Base-by-base conservation (phyloP, 1,140 invertebrate genomes). In the Eurosta solidaginis region DNA sequence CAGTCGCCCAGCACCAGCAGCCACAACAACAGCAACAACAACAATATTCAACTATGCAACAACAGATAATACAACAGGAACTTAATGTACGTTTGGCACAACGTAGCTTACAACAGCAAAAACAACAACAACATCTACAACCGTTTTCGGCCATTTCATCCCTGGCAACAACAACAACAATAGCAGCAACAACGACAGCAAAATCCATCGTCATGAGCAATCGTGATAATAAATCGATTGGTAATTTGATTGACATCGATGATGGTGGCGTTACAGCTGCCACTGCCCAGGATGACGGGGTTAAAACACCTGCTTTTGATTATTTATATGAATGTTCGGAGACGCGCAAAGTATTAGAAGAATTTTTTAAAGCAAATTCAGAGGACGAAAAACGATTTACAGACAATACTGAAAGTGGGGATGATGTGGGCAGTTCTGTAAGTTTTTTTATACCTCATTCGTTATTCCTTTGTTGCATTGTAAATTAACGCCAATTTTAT, bases 241-340 rank as follows among this genome's bases (percentile, higher is more conserved):
- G 76, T 6, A 76, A 80, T 78, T 74, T 80, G 1, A 80, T 80
- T 47, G 79, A 80, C 22, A 80, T 80, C 5, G 79, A 78, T 44
- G 77, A n/a, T 10, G 54, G 63, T 20, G 52, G 44, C 49, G 52
- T 25, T 29, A 9, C 44, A 1, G 22, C 22, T 42, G 68, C 33
- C 33, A 22, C 33, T 5, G 22, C 27, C 3, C 20, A 22, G 49
- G 86, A 85, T 5, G 87, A 88, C 10, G 88, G 89, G 63, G 84
- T 88, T 14, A 89, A 88, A 47, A 90, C 90, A 12, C 88, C 90
- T 25, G 92, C 94, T 3, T 95, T 95, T 85, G 94, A 96, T 89
- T 96, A 96, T 88, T 88, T 96, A 45, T 96, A 96, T 87, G 95
- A 96, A 85, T 96, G 96, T 88, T 96, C 95, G 1, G 95, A 97